A percentile compares a stretch with the other conserved stretches of the same genome.
Conservation (phyloP, 35 echinoderm and acorn worm genomes). For the Strongylocentrotus purpuratus region DNA sequence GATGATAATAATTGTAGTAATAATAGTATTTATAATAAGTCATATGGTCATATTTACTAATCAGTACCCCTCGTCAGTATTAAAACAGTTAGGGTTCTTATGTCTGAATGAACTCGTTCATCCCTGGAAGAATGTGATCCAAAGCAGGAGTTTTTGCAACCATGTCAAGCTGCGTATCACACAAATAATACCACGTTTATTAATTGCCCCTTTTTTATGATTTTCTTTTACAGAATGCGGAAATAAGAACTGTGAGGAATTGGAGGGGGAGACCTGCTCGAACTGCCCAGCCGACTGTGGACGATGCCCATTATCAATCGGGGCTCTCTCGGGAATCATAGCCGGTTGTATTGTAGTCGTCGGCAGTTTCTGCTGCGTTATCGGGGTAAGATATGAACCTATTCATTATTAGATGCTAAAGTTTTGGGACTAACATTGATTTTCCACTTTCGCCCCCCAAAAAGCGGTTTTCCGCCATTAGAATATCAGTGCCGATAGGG, state of each 20-base stretch:
- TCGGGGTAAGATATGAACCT: slow-evolving; percentile 58
- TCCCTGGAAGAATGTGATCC: no score
- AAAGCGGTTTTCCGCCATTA: not conserved
- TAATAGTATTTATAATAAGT: no score
- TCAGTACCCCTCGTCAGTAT: no score
- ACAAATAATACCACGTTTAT: no score
- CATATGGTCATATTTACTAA: no score
- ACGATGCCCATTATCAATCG: slow-evolving; percentile 67
- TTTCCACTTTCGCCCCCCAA: not conserved
- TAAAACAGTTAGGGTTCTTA: no score
- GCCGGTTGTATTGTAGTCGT: slow-evolving; percentile 61
- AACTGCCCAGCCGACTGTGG: slow-evolving; percentile 87
- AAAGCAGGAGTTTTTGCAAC: no score
- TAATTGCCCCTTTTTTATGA: no score
- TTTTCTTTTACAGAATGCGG: slow-evolving; percentile 67
- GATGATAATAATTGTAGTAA: no score
- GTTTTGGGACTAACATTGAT: not conserved
- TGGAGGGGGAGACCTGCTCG: slow-evolving; percentile 67
- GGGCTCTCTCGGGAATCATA: slow-evolving; percentile 70
- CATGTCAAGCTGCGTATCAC: no score
- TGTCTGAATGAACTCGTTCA: no score
- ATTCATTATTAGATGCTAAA: not conserved
- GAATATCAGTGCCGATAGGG: no score
- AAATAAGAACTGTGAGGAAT: slow-evolving; percentile 65
- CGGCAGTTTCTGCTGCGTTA: slow-evolving; percentile 66